phyloP scores from a whole-genome alignment of 2,888 invertebrate species.

The Electrophaes corylata region DNA sequence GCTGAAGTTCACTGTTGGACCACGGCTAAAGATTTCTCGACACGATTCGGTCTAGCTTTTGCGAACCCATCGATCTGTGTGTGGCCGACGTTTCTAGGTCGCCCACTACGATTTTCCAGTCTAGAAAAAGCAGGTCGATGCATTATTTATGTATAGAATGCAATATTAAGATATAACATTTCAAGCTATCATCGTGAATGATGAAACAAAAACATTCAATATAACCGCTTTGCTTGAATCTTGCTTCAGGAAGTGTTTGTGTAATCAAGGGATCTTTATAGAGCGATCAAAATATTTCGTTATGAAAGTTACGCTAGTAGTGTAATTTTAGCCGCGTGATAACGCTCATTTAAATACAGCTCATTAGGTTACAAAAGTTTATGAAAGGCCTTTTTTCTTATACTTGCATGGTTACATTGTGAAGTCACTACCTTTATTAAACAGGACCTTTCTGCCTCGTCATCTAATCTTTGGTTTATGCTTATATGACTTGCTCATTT shows the following conservation, averaged over 20 bases:
- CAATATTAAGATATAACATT: constrained; percentile 5
- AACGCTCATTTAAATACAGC: constrained; percentile 19
- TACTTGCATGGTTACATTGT: constrained; percentile 5
- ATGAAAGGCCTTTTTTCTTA: constrained; percentile 10
- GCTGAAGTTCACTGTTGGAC: constrained; percentile 42
- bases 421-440: constrained; percentile 8
- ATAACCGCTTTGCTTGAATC: constrained; percentile 49
- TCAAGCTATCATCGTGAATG: constrained; percentile 2
- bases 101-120: constrained; percentile 51
- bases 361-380: constrained; percentile 25
- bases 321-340: constrained; percentile 19
- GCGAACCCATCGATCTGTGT: constrained; percentile 58
- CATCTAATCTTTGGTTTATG: too few relatives aligned
- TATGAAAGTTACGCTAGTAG: constrained; percentile 21
- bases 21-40: constrained; percentile 47
- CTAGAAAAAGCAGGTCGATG: constrained; percentile 41
- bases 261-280: constrained; percentile 22
- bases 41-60: constrained; percentile 43
- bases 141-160: constrained; percentile 22
- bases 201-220: constrained; percentile 48
- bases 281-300: constrained; percentile 21
- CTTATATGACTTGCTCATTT: too few relatives aligned
- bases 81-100: constrained; percentile 69
- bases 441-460: neutral
- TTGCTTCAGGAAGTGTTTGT: constrained; percentile 42